Evolutionary conservation across 2,888 invertebrate species (phyloP).

Genomic region (Eutolmus rufibarbis): DNA sequence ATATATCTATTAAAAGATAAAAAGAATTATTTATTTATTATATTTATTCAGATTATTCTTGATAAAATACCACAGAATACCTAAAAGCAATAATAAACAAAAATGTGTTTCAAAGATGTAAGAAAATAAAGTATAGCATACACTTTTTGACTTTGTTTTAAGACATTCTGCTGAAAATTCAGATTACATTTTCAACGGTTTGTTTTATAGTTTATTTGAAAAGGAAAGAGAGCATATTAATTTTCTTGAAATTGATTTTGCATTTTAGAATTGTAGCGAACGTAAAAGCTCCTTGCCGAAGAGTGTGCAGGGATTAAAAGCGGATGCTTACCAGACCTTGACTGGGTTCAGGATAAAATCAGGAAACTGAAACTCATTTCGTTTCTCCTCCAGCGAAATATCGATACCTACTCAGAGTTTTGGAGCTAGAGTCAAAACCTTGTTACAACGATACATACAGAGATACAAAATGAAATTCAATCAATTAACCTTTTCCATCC

Average conservation of each 20-base stretch:
- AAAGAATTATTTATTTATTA: no score
- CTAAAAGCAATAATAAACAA: no score
- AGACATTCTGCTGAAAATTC: not conserved
- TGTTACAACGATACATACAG: not conserved
- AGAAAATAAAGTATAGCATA: not conserved
- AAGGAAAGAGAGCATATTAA: not conserved
- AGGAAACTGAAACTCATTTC: not conserved
- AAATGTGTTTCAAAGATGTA: no score
- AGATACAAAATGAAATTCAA: not conserved
- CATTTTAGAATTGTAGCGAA: not conserved
- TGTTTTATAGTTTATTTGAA: not conserved
- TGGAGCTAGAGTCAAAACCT: not conserved
- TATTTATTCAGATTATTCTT: no score
- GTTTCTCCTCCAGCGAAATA: not conserved
- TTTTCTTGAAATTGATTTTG: not conserved
- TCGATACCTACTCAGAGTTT: not conserved
- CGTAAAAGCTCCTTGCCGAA: not conserved
- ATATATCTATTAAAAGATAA: no score
- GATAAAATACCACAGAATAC: no score
- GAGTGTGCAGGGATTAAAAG: not conserved
- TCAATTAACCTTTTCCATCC: not conserved
- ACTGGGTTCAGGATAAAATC: not conserved
- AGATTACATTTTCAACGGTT: not conserved
- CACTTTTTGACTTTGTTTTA: not conserved
- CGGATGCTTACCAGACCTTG: not conserved